Evolutionary conservation across 1,140 invertebrate genomes (phyloP).

Genomic region (Yoshiicerus persimilis): DNA sequence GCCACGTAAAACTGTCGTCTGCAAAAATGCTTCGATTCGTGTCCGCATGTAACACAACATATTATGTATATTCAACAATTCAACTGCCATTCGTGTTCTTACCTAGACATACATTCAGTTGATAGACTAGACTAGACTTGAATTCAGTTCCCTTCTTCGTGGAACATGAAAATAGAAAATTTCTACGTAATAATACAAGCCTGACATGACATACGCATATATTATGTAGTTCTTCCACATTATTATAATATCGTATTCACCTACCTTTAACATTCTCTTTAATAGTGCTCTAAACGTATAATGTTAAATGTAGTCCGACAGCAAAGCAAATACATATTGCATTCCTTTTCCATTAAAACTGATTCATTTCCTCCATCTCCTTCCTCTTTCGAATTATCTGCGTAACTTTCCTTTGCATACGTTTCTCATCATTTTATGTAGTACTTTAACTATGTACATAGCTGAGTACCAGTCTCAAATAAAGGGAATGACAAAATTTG

Average conservation of each 20-base stretch:
- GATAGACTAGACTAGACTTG: no score
- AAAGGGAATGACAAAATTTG: neutral
- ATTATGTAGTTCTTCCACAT: no score
- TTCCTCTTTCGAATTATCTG: neutral
- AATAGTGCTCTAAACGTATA: no score
- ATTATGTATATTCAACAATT: neutral
- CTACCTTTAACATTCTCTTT: no score
- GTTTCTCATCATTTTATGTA: neutral
- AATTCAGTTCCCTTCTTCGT: no score
- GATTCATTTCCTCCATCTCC: neutral
- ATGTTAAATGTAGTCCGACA: no score
- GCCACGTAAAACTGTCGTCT: neutral
- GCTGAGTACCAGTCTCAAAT: neutral
- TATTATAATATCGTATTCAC: no score
- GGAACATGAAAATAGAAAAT: no score
- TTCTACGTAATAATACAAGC: no score
- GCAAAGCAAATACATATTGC: neutral
- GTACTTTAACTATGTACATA: neutral
- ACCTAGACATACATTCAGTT: no score
- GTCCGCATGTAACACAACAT: neutral
- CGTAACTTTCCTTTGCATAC: neutral
- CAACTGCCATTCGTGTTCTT: neutral
- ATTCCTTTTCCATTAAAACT: neutral
- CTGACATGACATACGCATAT: no score
- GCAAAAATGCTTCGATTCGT: neutral